Base-by-base conservation (phyloP, 1,140 invertebrate genomes). In the Schlechtendalia chinensis region DNA sequence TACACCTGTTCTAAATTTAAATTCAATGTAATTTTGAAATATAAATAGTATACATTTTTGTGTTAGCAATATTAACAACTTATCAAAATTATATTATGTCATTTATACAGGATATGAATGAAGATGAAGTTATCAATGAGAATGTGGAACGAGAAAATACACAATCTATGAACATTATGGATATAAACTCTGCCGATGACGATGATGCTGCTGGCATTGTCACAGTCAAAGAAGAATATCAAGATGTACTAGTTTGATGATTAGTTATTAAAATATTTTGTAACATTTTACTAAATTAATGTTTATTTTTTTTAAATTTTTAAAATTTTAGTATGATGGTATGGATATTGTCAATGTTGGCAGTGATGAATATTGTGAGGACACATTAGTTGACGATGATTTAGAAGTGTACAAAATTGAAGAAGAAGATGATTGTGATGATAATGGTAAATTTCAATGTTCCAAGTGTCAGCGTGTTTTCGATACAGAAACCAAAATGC, bases 401-500 rank as follows among this genome's bases (percentile, higher is more conserved):
- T 61, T 79, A n/a, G 58, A 63, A 0, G 50, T 79, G 5, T 16
- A 50, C 5, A 59, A 45, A 59, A 58, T 39, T 17, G 4, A 0
- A 24, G 75, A 79, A 1, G 74, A 75, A n/a, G 71, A 56, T 58
- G 54, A 27, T 29, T 1, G 22, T 5, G 75, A 79, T 3, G 58
- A 50, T 1, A 79, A 50, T 79, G 58, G 22, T 61, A 63, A 50
- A 71, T 75, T 63, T 59, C 81, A 71, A 53, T 81, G 81, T 65
- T 39, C 32, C 19, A 72, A 63, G 16, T 81, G 81, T 12, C 71
- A 53, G 12, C 56, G 81, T 50, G 54, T 75, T 14, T 81, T 81
- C 54, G n/a, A 50, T 24, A 14, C 39, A n/a, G 81, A 81, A n/a
- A 45, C 45, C 22, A 81, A 63, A 81, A 81, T 81, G 81, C 69